Base-by-base conservation (phyloP, 2,888 invertebrate species). In the Trypoxylon attenuatum region DNA sequence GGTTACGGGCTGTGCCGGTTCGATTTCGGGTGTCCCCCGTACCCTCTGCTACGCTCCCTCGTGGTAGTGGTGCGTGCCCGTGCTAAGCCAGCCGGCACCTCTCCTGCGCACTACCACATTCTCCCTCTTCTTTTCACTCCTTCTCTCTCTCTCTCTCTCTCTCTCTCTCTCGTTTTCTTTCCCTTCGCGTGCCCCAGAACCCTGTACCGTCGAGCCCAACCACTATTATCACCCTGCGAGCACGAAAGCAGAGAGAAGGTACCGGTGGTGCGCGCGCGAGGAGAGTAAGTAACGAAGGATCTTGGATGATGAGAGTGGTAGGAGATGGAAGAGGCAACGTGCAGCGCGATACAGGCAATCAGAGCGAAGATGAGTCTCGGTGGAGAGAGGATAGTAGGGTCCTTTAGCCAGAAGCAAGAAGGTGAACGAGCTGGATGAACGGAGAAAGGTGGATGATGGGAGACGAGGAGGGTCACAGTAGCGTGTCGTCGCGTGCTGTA, bases 1-100 rank as follows among this genome's bases (percentile, higher is more conserved):
- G 78, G 80, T 81, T 76, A 77, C 81, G 79, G 79, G 74, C 76
- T 77, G 74, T 71, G 77, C 78, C 75, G 75, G 70, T 73, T n/a
- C n/a, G 73, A 64, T 77, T 71, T 71, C 69, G 71, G n/a, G n/a
- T n/a, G n/a, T 62, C 56, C 76, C 72, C 75, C 64, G 52, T 63
- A 58, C 62, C 65, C 60, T 41, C 29, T 53, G 64, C 71, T 69
- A 52, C 66, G 65, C n/a, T 33, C 13, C 10, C 33, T 13, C 33
- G 33, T 33, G n/a, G n/a, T 13, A 33, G 65, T 65, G 58, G 49
- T 68, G 66, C 16, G 42, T 41, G 56, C 65, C 19, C 33, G 33
- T 13, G 33, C 13, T 13, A n/a, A 33, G 33, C 3, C 5, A 33
- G 33, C 33, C n/a, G 10, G 33, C 33, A 13, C 33, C 33, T 33